Conservation (phyloP, 2,797 vertebrate genomes). For the Cygnus olor region DNA sequence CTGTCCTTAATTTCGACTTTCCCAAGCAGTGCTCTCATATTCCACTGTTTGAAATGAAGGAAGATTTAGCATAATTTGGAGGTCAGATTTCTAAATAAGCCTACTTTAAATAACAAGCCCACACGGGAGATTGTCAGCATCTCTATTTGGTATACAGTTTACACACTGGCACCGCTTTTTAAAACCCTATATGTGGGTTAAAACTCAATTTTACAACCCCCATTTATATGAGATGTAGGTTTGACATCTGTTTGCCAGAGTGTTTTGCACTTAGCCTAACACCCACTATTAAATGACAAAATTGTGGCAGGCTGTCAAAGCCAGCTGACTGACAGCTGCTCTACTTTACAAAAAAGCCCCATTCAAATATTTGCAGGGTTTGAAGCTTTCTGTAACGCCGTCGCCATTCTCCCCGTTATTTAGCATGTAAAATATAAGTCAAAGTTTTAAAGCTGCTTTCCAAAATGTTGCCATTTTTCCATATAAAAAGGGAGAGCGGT, state of each 20-base stretch:
- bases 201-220: slow-evolving; percentile 75
- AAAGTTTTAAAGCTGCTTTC: slow-evolving; percentile 77
- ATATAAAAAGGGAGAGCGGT: slow-evolving; percentile 66
- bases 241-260: slow-evolving; percentile 87
- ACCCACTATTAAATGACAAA: slow-evolving; percentile 84
- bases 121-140: slow-evolving; percentile 21
- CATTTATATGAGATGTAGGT: slow-evolving; percentile 76
- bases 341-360: slow-evolving; percentile 75
- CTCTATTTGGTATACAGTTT: slow-evolving; percentile 50
- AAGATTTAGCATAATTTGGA: slow-evolving; percentile 21
- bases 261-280: slow-evolving; percentile 83
- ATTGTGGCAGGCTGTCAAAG: slow-evolving; percentile 88
- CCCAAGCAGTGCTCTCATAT: not conserved
- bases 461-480: slow-evolving; percentile 75
- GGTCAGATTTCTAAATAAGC: slow-evolving; percentile 40
- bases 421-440: slow-evolving; percentile 79
- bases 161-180: slow-evolving; percentile 52
- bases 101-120: slow-evolving; percentile 36
- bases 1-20: slow-evolving; percentile 55
- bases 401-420: slow-evolving; percentile 75
- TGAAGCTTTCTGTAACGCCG: slow-evolving; percentile 74
- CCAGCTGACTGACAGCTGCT: slow-evolving; percentile 90
- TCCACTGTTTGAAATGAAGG: not conserved
- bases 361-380: slow-evolving; percentile 81
- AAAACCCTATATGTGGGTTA: slow-evolving; percentile 70